Evolutionary conservation across 2,888 invertebrate genomes (phyloP).

Genomic region (Acronicta psi): DNA sequence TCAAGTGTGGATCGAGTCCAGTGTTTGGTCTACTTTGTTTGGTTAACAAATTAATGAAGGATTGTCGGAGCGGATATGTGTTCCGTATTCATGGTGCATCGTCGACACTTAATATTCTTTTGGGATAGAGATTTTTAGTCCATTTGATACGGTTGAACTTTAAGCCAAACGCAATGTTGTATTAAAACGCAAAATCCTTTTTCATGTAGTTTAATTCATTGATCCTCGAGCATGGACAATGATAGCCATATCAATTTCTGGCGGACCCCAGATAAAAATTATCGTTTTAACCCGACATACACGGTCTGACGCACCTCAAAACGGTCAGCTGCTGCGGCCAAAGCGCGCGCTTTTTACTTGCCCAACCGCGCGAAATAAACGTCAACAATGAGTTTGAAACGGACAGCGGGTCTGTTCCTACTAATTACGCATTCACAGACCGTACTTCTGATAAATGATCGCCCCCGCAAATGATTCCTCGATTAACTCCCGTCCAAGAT

Average conservation of each 20-base stretch:
- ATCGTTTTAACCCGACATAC: constrained; percentile 79
- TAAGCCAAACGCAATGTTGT: constrained; percentile 5
- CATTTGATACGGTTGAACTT: constrained; percentile 2
- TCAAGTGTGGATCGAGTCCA: constrained; percentile 85
- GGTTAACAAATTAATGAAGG: constrained; percentile 84
- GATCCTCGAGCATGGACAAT: constrained; percentile 47
- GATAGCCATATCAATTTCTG: constrained; percentile 70
- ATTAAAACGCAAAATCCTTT: constrained; percentile 10
- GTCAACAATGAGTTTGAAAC: constrained; percentile 70
- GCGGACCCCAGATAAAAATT: constrained; percentile 75
- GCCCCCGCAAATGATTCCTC: constrained; percentile 86
- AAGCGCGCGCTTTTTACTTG: constrained; percentile 75
- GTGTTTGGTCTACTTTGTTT: constrained; percentile 80
- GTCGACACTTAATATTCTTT: constrained; percentile 63
- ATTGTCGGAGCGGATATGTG: constrained; percentile 76
- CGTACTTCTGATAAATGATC: constrained; percentile 83
- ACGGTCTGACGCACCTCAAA: constrained; percentile 81
- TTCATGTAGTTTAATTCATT: constrained; percentile 23
- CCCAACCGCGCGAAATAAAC: constrained; percentile 81
- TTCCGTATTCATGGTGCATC: constrained; percentile 56
- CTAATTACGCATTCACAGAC: constrained; percentile 83
- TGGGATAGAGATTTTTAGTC: constrained; percentile 17
- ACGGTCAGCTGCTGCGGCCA: constrained; percentile 75
- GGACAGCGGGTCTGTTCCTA: constrained; percentile 64
- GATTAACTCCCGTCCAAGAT: constrained; percentile 84